Percentiles rank a stretch among this genome's conserved stretches.
phyloP scores from a whole-genome alignment of 2,888 invertebrate genomes.

The Coenonympha arcania region DNA sequence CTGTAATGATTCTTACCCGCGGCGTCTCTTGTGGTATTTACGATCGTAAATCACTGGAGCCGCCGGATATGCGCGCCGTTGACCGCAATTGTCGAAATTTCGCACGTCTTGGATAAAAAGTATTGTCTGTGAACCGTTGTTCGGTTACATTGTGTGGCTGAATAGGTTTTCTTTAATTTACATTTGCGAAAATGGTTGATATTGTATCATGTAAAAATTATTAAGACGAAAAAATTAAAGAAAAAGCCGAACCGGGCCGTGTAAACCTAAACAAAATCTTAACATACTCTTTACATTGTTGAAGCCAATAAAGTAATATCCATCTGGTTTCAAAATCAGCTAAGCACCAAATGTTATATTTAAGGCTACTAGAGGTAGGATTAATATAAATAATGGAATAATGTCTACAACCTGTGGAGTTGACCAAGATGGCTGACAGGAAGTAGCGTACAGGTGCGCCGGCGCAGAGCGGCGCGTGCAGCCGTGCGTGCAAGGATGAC shows the following conservation, averaged over 20 bases:
- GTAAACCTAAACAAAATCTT: too few species aligned
- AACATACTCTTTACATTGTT: too few species aligned
- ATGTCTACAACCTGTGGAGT: constrained; percentile 17
- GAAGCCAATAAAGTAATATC: too few species aligned
- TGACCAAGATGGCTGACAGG: constrained; percentile 59
- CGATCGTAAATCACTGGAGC: constrained; percentile 34
- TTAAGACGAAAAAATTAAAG: too few species aligned
- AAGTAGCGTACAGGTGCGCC: constrained; percentile 57
- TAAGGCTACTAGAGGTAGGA: too few species aligned
- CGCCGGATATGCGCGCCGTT: constrained; percentile 40
- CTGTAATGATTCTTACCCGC: not conserved
- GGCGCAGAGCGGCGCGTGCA: constrained; percentile 44
- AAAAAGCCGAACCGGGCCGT: too few species aligned
- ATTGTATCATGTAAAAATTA: too few species aligned
- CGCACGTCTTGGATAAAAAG: constrained; percentile 24
- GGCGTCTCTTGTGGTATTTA: constrained; percentile 4
- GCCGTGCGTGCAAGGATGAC: constrained; percentile 46
- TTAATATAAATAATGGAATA: not conserved
- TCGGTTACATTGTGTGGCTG: constrained; percentile 13
- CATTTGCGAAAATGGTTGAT: not conserved
- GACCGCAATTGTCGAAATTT: constrained; percentile 37
- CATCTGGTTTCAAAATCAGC: too few species aligned
- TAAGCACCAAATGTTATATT: too few species aligned
- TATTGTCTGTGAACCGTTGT: constrained; percentile 17
- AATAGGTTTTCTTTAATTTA: not conserved